These are phyloP conservation scores for Alosa alosa DNA, from an alignment of 2,113 vertebrate genomes.

Conservation along the genomic window DNA sequence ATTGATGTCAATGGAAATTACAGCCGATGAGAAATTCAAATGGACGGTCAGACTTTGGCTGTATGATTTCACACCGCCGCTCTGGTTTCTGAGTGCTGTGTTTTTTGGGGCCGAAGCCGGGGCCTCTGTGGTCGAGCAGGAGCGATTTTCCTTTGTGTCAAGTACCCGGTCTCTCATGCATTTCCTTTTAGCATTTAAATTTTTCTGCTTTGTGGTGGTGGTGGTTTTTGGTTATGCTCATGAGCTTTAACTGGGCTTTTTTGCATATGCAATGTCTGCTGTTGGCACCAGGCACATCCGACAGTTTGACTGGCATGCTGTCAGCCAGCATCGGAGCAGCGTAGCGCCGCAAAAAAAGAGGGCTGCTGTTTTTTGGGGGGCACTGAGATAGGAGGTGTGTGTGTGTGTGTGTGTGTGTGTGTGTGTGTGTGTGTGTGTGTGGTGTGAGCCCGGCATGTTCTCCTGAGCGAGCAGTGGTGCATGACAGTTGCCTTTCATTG, in stretches of 20 bases:
- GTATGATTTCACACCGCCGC: not conserved
- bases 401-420: conserved; percentile 34
- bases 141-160: not conserved
- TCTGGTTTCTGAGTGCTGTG: not conserved
- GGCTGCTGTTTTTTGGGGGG: conserved; percentile 64
- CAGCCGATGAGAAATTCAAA: not conserved
- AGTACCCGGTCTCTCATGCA: not conserved
- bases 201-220: not conserved
- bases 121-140: not conserved
- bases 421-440: conserved; percentile 30
- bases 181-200: not conserved
- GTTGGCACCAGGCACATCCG: conserved; percentile 55
- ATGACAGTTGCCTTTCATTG: conserved; percentile 97
- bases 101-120: not conserved
- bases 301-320: conserved; percentile 91
- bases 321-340: conserved; percentile 76
- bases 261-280: conserved; percentile 81
- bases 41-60: not conserved
- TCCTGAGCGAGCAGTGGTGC: conserved; percentile 85
- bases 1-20: not conserved
- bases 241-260: conserved; percentile 77
- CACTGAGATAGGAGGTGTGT: conserved; percentile 73
- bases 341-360: conserved; percentile 69
- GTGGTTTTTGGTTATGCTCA: conserved; percentile 47
- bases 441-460: conserved; percentile 31